Base-by-base conservation (phyloP, 2,113 vertebrate genomes). In the Stegostoma tigrinum region DNA sequence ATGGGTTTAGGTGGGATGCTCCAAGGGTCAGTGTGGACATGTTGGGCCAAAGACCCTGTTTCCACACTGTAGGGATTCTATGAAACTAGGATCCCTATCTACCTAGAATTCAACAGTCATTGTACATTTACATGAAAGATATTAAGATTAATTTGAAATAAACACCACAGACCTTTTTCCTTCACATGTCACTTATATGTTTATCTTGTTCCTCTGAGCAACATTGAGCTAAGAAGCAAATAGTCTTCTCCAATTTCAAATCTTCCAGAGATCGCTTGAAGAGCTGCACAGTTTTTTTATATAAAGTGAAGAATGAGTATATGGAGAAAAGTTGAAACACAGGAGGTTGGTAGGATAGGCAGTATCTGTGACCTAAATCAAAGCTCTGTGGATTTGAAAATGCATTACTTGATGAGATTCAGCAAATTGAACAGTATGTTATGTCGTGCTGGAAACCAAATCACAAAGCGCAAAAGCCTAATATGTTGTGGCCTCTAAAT, bases 401-500 rank as follows among this genome's bases (percentile, higher is more conserved):
- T 93, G 61, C 64, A 93, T 66, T 93, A 38, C 89, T 38, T 23
- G 34, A 93, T 66, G 89, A 66, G 61, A 66, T 5, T n/a, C 89
- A 93, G 89, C 34, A 93, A n/a, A 38, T 67, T 93, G 89, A 66
- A 93, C 61, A 93, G 61, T 66, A 23, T 93, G 89, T 93, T 66
- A 66, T 66, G 89, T 38, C 7, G 89, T 17, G n/a, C 48, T 95
- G 68, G 42, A 95, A 68, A 72, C 67, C 45, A 75, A 72, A 19
- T 23, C 45, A 30, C 68, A 95, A 95, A 75, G 68, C 68, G 15
- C 67, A 72, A 1, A 72, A 72, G 27, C 68, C 94, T 95, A 72
- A 72, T 72, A 72, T 48, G 94, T 70, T 95, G 52, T 95, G 27
- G 94, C 94, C 94, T 95, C 94, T 95, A 95, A 95, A 95, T 48